phyloP scores from a whole-genome alignment of 2,888 invertebrate genomes.

The Scaptomyza reducta region DNA sequence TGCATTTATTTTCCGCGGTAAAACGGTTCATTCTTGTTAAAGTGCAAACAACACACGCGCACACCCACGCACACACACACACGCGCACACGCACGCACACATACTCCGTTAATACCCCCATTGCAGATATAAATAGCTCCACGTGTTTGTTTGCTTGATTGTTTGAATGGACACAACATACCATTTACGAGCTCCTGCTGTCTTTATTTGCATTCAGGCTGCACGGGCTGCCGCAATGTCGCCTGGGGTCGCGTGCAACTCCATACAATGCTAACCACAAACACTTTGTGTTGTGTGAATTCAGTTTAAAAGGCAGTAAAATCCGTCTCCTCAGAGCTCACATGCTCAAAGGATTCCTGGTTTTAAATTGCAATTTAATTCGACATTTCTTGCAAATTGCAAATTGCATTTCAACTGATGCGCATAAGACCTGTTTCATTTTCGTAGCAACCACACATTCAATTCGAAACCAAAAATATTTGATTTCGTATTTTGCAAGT shows the following conservation, averaged over 20 bases:
- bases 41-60: slow-evolving; percentile 5
- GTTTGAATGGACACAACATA: neutral
- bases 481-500: too few relatives aligned
- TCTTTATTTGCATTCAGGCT: slow-evolving; percentile 21
- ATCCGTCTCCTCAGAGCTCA: neutral
- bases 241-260: slow-evolving; percentile 1
- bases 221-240: neutral
- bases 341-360: neutral
- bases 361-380: slow-evolving; percentile 5
- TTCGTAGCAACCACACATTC: too few relatives aligned
- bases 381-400: neutral
- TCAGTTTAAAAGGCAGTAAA: neutral
- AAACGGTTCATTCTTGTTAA: slow-evolving; percentile 10
- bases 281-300: slow-evolving; percentile 1
- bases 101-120: too few relatives aligned
- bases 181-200: slow-evolving; percentile 15
- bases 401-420: slow-evolving; percentile 2
- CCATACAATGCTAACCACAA: slow-evolving; percentile 6
- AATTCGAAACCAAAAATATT: too few relatives aligned
- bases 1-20: neutral
- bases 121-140: neutral
- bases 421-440: too few relatives aligned
- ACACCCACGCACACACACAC: neutral
- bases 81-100: neutral
- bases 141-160: neutral